Base-by-base conservation (phyloP, 1,140 invertebrate genomes). In the Ptiloglossa arizonensis region DNA sequence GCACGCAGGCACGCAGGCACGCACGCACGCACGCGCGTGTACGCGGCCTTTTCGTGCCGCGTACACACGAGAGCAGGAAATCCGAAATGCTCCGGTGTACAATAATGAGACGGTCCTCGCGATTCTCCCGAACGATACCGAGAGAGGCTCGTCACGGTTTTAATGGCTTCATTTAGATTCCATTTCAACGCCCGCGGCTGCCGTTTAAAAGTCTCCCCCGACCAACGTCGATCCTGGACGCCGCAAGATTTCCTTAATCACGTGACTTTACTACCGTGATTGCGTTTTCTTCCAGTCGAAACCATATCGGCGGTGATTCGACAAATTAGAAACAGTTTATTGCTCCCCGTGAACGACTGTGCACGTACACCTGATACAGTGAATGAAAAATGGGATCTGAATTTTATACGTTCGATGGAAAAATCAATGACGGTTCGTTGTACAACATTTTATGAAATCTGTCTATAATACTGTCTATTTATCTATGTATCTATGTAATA, bases 131-230 rank as follows among this genome's bases (percentile, higher is more conserved):
- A 52, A 79, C 71, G 74, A 82, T 82, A 82, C 6, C 56, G 13
- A 9, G 22, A 13, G 32, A n/a, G 35, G 48, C 74, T 52, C 63
- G 79, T 64, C 68, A 46, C 32, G 32, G 62, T 44, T 52, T 71
- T 82, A 83, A 83, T 71, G 52, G 35, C 80, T 74, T 75, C 80
- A 83, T 83, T 83, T 79, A 54, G 50, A 82, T 77, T 75, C 71
- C 63, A n/a, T 54, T 52, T 19, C 60, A 29, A 38, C 44, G 29
- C 15, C 17, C 35, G 24, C 41, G 41, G 41, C 41, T 41, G 11
- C 68, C 13, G 19, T 62, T 62, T 62, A 41, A 57, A 57, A 57
- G 50, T 56, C 24, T 15, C 54, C 24, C 11, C 2, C 54, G 15
- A 57, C 17, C 15, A 13, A 27, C 27, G n/a, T n/a, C 38, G 35